Percentiles rank a stretch among this genome's conserved stretches.
Evolutionary conservation across 2,888 invertebrate species (phyloP).

Genomic region (Pollenia griseotomentosa): DNA sequence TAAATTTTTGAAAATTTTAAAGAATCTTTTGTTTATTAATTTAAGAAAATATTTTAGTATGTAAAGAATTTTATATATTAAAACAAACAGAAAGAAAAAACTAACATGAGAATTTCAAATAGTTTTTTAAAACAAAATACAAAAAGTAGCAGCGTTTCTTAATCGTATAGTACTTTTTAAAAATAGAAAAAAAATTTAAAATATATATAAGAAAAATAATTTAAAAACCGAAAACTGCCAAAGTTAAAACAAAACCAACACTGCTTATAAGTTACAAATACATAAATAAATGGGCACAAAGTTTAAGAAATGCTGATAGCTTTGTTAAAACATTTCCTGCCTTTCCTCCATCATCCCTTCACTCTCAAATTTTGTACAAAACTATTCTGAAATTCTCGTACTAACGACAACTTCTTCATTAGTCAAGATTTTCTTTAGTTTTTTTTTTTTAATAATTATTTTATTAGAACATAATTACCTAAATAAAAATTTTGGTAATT

Average conservation of each 20-base stretch:
- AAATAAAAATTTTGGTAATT: slow-evolving; percentile 2
- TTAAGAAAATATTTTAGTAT: slow-evolving; percentile 78
- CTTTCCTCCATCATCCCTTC: neutral
- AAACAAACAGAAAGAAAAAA: slow-evolving; percentile 54
- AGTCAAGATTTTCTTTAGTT: slow-evolving; percentile 77
- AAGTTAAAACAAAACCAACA: slow-evolving; percentile 74
- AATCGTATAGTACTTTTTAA: slow-evolving; percentile 60
- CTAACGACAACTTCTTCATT: slow-evolving; percentile 83
- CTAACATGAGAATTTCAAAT: slow-evolving; percentile 81
- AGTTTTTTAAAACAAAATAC: slow-evolving; percentile 69
- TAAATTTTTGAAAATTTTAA: slow-evolving; percentile 46
- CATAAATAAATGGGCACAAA: slow-evolving; percentile 60
- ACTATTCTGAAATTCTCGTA: slow-evolving; percentile 79
- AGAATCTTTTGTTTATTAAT: slow-evolving; percentile 70
- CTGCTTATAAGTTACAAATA: slow-evolving; percentile 73
- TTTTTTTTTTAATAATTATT: slow-evolving; percentile 39
- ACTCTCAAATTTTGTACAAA: slow-evolving; percentile 52
- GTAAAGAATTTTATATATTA: slow-evolving; percentile 31
- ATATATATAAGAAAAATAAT: slow-evolving; percentile 50
- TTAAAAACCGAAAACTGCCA: slow-evolving; percentile 78
- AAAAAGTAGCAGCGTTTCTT: slow-evolving; percentile 47
- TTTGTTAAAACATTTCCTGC: slow-evolving; percentile 18
- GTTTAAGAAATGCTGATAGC: slow-evolving; percentile 53
- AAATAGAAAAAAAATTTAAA: slow-evolving; percentile 33
- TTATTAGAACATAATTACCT: slow-evolving; percentile 4